Evolutionary conservation across 1,140 invertebrate genomes (phyloP).

Genomic region (Lasaia peninsularis): DNA sequence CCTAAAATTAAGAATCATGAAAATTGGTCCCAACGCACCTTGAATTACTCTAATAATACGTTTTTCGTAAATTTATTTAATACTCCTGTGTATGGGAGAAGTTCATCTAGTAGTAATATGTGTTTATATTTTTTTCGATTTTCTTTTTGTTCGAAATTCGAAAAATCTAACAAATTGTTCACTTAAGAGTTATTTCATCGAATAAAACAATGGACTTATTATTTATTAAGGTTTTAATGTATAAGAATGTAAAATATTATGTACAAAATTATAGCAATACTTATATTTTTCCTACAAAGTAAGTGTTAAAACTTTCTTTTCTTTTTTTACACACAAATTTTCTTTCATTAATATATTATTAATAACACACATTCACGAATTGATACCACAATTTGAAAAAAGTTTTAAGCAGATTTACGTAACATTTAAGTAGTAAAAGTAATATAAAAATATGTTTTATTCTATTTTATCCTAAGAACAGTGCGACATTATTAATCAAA

Average conservation of each 20-base stretch:
- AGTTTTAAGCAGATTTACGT: neutral
- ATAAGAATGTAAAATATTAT: slow-evolving; percentile 8
- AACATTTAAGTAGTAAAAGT: neutral
- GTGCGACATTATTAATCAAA: neutral
- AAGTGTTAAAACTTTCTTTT: neutral
- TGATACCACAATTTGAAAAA: neutral
- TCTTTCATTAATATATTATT: neutral
- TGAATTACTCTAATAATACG: too few species aligned
- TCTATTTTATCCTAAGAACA: neutral
- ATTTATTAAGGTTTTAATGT: slow-evolving; percentile 2
- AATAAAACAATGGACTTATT: neutral
- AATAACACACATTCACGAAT: neutral
- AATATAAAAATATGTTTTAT: slow-evolving; percentile 4
- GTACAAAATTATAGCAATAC: slow-evolving; percentile 10
- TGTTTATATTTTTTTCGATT: too few species aligned
- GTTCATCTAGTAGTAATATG: too few species aligned
- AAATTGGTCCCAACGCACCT: too few species aligned
- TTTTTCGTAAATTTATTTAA: too few species aligned
- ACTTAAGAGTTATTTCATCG: too few species aligned
- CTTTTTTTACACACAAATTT: neutral
- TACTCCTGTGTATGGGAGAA: too few species aligned
- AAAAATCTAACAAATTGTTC: too few species aligned
- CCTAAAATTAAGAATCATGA: too few species aligned
- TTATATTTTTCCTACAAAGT: slow-evolving; percentile 2
- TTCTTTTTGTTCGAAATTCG: too few species aligned